phyloP scores from a whole-genome alignment of 2,888 invertebrate species.

The Chrysina gloriosa region DNA sequence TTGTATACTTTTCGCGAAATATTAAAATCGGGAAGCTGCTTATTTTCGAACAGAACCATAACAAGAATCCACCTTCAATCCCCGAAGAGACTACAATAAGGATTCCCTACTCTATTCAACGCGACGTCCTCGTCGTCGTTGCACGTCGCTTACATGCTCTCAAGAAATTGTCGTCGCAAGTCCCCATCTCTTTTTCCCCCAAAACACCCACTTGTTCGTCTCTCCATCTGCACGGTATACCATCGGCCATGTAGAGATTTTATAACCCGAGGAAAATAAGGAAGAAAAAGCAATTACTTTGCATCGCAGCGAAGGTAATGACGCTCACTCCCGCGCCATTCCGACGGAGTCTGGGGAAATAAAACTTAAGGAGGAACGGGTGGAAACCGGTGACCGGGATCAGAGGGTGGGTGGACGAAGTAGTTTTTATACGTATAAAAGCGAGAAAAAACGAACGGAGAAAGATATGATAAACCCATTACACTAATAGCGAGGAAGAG shows the following conservation, averaged over 20 bases:
- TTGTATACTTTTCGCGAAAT: too few species aligned
- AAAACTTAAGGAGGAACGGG: background rate
- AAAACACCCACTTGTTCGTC: background rate
- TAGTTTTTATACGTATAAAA: too few species aligned
- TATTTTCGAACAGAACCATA: too few species aligned
- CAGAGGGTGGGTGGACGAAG: too few species aligned
- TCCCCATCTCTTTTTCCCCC: too few species aligned
- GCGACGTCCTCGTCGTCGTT: too few species aligned
- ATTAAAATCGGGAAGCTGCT: too few species aligned
- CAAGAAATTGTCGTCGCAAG: too few species aligned
- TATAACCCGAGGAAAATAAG: constrained; percentile 23
- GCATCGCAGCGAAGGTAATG: constrained; percentile 20
- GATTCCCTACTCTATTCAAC: too few species aligned
- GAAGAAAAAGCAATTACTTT: constrained; percentile 35
- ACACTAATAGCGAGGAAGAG: constrained; percentile 34
- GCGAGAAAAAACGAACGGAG: background rate
- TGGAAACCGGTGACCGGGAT: background rate
- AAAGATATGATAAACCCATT: constrained; percentile 32
- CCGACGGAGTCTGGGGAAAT: constrained; percentile 2
- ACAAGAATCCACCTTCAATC: too few species aligned
- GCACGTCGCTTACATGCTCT: too few species aligned
- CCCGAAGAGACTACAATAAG: too few species aligned
- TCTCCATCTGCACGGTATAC: background rate
- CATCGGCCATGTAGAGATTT: constrained; percentile 5
- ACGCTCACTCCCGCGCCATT: background rate